These are phyloP conservation scores for Drosophila ananassae DNA, from an alignment of 1,140 invertebrate genomes.

Conservation along the genomic window DNA sequence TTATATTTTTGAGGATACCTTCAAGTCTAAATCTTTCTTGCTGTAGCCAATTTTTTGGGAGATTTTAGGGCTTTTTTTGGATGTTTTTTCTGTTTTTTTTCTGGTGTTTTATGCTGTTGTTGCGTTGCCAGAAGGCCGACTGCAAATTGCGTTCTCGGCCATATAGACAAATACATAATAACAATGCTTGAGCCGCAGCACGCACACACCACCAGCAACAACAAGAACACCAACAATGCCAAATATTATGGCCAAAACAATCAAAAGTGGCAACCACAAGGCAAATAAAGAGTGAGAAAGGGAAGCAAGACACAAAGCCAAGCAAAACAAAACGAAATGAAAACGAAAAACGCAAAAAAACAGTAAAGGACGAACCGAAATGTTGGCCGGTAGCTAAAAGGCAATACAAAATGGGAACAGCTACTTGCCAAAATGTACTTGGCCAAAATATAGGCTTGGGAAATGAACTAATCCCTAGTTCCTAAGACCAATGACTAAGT, in stretches of 20 bases:
- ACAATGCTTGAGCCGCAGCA: slow-evolving; percentile 49
- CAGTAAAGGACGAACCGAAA: slow-evolving; percentile 8
- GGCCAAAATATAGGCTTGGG: background rate
- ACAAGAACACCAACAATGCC: slow-evolving; percentile 15
- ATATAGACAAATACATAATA: slow-evolving; percentile 59
- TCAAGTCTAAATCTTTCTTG: slow-evolving; percentile 2
- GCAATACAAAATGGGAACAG: slow-evolving; percentile 26
- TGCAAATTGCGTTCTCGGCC: slow-evolving; percentile 49
- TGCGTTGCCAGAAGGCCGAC: slow-evolving; percentile 18
- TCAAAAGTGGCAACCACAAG: slow-evolving; percentile 77
- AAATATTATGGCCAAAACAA: slow-evolving; percentile 75
- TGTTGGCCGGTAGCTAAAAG: slow-evolving; percentile 34
- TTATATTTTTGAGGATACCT: background rate
- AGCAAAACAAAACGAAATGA: slow-evolving; percentile 41
- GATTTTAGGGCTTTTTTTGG: slow-evolving; percentile 4
- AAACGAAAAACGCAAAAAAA: slow-evolving; percentile 8
- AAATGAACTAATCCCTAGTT: no score
- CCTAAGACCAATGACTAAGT: no score
- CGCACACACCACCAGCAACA: slow-evolving; percentile 21
- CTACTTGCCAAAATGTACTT: slow-evolving; percentile 21
- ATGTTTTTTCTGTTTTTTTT: slow-evolving; percentile 1
- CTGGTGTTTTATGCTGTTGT: slow-evolving; percentile 2
- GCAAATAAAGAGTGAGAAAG: slow-evolving; percentile 42
- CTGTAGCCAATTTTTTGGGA: slow-evolving; percentile 3
- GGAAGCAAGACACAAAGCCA: slow-evolving; percentile 44